Evolutionary conservation across 30 jellyfish, hydroid and myxozoan species (phyloP).

Genomic region (Cassiopea xamachana): DNA sequence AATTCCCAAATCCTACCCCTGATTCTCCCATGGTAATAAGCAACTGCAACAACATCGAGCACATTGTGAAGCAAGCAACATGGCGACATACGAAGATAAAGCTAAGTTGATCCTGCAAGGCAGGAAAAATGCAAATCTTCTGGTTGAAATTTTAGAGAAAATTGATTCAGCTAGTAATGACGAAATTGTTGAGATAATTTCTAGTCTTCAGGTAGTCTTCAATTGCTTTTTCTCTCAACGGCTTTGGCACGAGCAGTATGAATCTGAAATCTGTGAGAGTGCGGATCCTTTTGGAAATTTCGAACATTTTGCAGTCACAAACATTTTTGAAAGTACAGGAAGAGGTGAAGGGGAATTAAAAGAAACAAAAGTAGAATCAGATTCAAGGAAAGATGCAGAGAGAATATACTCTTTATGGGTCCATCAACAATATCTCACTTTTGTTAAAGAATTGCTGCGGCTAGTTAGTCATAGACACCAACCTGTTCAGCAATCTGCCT

Average conservation of each 20-base stretch:
- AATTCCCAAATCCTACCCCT: no score
- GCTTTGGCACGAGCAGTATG: conserved; percentile 53
- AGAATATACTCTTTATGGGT: conserved; percentile 59
- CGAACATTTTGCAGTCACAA: not conserved
- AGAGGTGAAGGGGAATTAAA: not conserved
- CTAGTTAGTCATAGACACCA: not conserved
- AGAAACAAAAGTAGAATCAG: not conserved
- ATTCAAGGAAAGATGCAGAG: conserved; percentile 32
- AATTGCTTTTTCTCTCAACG: conserved; percentile 13
- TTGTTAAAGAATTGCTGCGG: conserved; percentile 24
- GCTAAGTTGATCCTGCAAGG: conserved; percentile 43
- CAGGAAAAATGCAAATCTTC: conserved; percentile 60
- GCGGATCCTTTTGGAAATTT: not conserved
- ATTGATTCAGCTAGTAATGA: conserved; percentile 30
- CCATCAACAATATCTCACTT: conserved; percentile 47
- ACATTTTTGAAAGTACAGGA: not conserved
- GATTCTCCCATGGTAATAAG: not conserved
- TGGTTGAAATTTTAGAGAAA: conserved; percentile 53
- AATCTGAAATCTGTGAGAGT: conserved; percentile 7
- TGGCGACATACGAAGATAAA: conserved; percentile 63
- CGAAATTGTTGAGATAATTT: conserved; percentile 2
- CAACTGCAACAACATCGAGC: conserved; percentile 40
- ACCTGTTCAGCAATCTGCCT: conserved; percentile 17
- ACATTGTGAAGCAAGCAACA: not conserved
- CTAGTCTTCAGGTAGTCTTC: conserved; percentile 52